Evolutionary conservation across 2,888 invertebrate genomes (phyloP), one percentile per base, ranked within the genome.

Genomic region (Stenichneumon culpator): DNA sequence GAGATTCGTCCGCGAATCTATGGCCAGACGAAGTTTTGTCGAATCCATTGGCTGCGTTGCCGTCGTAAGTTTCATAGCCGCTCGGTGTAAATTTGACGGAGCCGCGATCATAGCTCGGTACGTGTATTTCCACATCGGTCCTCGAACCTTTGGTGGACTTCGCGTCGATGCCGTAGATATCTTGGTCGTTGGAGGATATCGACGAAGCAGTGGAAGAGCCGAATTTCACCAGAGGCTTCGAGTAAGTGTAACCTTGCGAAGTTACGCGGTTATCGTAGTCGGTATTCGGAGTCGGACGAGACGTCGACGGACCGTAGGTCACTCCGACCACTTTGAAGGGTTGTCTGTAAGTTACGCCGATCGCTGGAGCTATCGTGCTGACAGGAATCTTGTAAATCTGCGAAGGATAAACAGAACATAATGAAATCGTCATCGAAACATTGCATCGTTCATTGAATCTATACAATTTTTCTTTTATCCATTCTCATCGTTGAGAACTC

Each of bases 41-140:
- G 16, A 65, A 70, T 50, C 82, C 68, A 68, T 75, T 75, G 47
- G 14, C 25, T 5, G 47, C 83, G 52, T 82, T 63, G 32, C 65
- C 84, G 19, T 63, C 52, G 28, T 87, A 88, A 9, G 81, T 75
- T 19, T 90, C 90, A 70, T 90, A 90, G 1, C 50, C 22, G 14
- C 57, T 88, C n/a, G 93, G 89, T 19, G 89, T 89, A 32, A 91
- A 93, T 79, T 88, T 92, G 0, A 89, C 87, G 4, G 83, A 87
- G 47, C 93, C 93, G 79, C 93, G 88, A 63, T 90, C 87, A 67
- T 92, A 90, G 54, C 90, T 92, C 1, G 88, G 88, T 9, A 88
- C 68, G 0, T 90, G 67, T 67, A 91, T 91, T 6, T 87, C 82
- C 0, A 88, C 88, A 63, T 91, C 85, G 11, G 88, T 86, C 47